phyloP scores from a whole-genome alignment of 2,888 invertebrate genomes.

The Horisme vitalbata region DNA sequence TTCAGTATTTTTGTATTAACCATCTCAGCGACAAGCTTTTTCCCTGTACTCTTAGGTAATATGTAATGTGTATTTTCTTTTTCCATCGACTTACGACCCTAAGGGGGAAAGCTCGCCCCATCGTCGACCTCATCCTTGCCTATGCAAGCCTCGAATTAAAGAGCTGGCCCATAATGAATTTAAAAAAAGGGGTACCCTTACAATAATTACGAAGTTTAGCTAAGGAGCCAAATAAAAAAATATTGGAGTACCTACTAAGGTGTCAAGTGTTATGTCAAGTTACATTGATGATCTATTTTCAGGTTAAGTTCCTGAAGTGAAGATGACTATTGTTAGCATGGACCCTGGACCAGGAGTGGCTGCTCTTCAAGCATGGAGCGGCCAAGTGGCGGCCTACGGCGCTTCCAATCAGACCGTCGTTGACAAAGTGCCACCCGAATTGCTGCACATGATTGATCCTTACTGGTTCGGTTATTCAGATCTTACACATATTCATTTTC shows the following conservation, averaged over 20 bases:
- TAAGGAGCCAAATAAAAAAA: no score
- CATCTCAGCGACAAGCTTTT: conserved; percentile 62
- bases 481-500: neutral
- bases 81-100: no score
- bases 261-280: neutral
- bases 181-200: no score
- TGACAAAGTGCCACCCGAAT: conserved; percentile 89
- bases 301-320: conserved; percentile 44
- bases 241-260: no score
- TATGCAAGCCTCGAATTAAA: no score
- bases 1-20: conserved; percentile 80
- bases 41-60: conserved; percentile 55
- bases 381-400: conserved; percentile 74
- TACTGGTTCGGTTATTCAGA: conserved; percentile 84
- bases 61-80: no score
- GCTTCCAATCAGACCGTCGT: conserved; percentile 90
- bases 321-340: conserved; percentile 68
- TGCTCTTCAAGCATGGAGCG: conserved; percentile 76
- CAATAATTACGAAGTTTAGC: no score
- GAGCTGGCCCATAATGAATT: no score
- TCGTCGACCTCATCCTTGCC: no score
- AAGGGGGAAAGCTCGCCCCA: no score
- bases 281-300: conserved; percentile 22
- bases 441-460: conserved; percentile 89
- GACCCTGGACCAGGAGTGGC: conserved; percentile 74